Base-by-base conservation (phyloP, 2,797 vertebrate genomes). In the Malurus splendens region DNA sequence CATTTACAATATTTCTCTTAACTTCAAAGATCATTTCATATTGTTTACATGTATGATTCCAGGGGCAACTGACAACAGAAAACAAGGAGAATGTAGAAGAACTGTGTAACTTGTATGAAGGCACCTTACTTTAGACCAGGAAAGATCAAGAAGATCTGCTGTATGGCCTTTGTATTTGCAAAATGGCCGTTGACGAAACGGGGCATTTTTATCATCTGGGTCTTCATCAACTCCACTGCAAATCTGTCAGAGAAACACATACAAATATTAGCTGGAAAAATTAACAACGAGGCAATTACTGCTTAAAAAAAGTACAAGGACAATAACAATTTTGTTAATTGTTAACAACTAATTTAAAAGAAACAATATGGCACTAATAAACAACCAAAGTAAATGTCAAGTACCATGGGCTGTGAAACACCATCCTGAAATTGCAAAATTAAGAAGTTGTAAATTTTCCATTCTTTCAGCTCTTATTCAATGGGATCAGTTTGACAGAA, bases 121-220 rank as follows among this genome's bases (percentile, higher is more conserved):
- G 48, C 78, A 60, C 56, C 97, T 97, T 96, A 99, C 99, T 97
- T 99, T 99, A 61, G 99, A 99, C 99, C 99, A 99, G 30, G 99
- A 99, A 89, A 99, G 97, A 96, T 99, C 99, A 79, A 99, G 96
- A 51, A 99, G 98, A 95, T 99, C 99, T 47, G 99, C 99, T 7
- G 99, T 99, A 86, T 99, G 99, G n/a, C 99, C 99, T 97, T 99
- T 99, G 95, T 99, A 99, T 96, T 99, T 99, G 97, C 99, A 99
- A 96, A 99, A 99, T 0, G 99, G 99, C 42, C 98, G 95, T 32
- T 98, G 99, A 41, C 99, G 98, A 95, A 99, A 99, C 0, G 99
- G 99, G 15, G 98, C 98, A 9, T 98, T 99, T 95, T 98, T 98
- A 93, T 99, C 99, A 93, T 99, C 99, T 5, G 97, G 97, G 90